Percentiles rank a stretch among this genome's conserved stretches.
Evolutionary conservation across 1,140 invertebrate genomes (phyloP).

Genomic region (Lycorma delicatula): DNA sequence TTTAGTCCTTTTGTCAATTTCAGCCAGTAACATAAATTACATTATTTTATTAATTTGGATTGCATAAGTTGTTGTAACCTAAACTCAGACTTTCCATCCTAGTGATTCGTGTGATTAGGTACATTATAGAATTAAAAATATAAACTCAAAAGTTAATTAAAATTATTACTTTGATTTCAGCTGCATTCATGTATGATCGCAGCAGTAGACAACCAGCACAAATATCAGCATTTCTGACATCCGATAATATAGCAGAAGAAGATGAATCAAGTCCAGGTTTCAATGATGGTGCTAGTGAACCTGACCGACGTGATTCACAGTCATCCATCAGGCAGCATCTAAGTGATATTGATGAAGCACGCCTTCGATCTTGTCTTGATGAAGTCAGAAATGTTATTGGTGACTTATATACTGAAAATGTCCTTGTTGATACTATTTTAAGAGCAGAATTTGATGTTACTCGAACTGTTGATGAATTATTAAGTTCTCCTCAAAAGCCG

Average conservation of each 20-base stretch:
- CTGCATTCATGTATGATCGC: slow-evolving; percentile 77
- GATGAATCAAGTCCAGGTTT: slow-evolving; percentile 42
- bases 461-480: slow-evolving; percentile 59
- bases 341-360: slow-evolving; percentile 56
- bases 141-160: neutral
- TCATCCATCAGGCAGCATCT: slow-evolving; percentile 29
- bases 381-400: slow-evolving; percentile 71
- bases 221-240: slow-evolving; percentile 59
- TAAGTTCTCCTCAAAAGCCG: slow-evolving; percentile 38
- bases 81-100: neutral
- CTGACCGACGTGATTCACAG: slow-evolving; percentile 10
- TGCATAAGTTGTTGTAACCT: neutral
- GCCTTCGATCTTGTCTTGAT: slow-evolving; percentile 75
- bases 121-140: too few relatives aligned
- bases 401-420: slow-evolving; percentile 58
- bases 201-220: slow-evolving; percentile 46
- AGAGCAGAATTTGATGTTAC: slow-evolving; percentile 61
- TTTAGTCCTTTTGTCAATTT: too few relatives aligned
- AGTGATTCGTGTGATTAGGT: too few relatives aligned
- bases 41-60: too few relatives aligned
- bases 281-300: slow-evolving; percentile 27
- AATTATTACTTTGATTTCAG: slow-evolving; percentile 29
- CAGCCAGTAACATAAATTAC: too few relatives aligned
- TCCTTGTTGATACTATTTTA: slow-evolving; percentile 55
- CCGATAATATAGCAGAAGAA: slow-evolving; percentile 64